A percentile compares a stretch with the other conserved stretches of the same genome.
Evolutionary conservation across 2,113 vertebrate species (phyloP).

Genomic region (Micronycteris hirsuta): DNA sequence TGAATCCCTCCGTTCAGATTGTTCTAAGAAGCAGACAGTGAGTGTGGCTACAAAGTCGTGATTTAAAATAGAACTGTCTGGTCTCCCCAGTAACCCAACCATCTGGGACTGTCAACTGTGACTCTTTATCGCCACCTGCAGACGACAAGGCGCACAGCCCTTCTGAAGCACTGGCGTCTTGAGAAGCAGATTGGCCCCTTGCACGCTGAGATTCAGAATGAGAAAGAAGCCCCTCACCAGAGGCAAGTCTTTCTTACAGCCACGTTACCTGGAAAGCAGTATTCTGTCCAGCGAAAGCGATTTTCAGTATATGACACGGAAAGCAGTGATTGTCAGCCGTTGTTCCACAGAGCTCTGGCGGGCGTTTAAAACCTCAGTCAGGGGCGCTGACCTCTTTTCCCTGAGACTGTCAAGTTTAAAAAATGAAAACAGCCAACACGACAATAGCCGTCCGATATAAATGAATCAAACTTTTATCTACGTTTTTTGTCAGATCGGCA

Average conservation of each 20-base stretch:
- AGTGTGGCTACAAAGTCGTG: background rate
- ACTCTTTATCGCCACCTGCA: constrained; percentile 40
- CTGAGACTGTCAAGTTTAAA: background rate
- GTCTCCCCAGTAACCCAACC: background rate
- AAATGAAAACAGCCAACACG: background rate
- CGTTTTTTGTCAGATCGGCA: background rate
- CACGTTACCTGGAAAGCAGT: background rate
- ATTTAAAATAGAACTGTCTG: background rate
- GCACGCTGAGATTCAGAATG: background rate
- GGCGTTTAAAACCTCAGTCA: background rate
- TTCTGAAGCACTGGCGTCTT: background rate
- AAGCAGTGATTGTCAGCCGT: background rate
- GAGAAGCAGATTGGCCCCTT: background rate
- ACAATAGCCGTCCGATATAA: background rate
- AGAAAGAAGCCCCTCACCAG: background rate
- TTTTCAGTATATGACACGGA: background rate
- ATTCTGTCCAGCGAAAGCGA: background rate
- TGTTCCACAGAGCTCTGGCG: background rate
- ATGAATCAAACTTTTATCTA: background rate
- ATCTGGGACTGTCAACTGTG: background rate
- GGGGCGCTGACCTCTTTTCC: background rate
- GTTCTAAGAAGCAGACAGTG: background rate
- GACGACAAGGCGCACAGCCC: background rate
- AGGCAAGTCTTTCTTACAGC: background rate
- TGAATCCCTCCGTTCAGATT: background rate